Percentiles rank a stretch among this genome's conserved stretches.
phyloP scores from a whole-genome alignment of 2,888 invertebrate genomes.

The Phanerotoma sp. region DNA sequence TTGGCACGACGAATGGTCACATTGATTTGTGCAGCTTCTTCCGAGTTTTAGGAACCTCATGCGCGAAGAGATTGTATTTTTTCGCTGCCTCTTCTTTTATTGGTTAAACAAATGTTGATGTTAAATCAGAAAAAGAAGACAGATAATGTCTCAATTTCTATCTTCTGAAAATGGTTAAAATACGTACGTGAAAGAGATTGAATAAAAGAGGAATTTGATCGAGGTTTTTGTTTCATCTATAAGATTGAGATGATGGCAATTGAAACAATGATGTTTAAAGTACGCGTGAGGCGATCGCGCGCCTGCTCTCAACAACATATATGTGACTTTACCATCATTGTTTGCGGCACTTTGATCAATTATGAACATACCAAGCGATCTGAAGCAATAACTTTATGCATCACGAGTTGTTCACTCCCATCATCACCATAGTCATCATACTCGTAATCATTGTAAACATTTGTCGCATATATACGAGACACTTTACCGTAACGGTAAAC shows the following conservation, averaged over 20 bases:
- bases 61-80: neutral
- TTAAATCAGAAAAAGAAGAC: too few species aligned
- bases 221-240: neutral
- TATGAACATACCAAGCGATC: conserved; percentile 13
- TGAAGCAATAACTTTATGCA: conserved; percentile 13
- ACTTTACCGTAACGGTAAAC: neutral
- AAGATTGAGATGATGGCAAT: conserved; percentile 25
- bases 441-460: neutral
- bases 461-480: neutral
- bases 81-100: too few species aligned
- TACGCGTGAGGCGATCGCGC: conserved; percentile 13
- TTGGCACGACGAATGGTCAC: conserved; percentile 14
- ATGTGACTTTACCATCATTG: conserved; percentile 8
- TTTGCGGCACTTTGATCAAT: conserved; percentile 25
- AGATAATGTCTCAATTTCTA: too few species aligned
- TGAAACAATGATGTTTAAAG: conserved; percentile 23
- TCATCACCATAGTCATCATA: conserved; percentile 8
- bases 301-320: neutral
- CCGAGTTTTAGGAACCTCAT: conserved; percentile 4
- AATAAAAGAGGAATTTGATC: too few species aligned
- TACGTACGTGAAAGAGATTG: too few species aligned
- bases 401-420: conserved; percentile 10
- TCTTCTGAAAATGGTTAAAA: too few species aligned
- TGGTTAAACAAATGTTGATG: too few species aligned
- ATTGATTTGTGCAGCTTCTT: conserved; percentile 17